Conservation (phyloP, 1,140 invertebrate genomes). For the Apis cerana region DNA sequence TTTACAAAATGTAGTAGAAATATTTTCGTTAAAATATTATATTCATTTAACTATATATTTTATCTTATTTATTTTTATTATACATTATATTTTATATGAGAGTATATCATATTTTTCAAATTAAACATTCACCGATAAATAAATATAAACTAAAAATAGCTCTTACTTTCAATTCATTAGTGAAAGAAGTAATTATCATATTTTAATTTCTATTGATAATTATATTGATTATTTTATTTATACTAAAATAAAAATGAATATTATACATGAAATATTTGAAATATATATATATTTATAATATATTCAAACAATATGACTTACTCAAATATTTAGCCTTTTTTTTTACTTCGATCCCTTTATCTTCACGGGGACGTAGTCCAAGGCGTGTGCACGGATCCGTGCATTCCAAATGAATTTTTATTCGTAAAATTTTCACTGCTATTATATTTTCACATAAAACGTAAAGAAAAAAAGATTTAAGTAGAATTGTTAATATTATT, state of each 20-base stretch:
- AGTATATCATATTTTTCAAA: background rate
- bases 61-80: too few relatives aligned
- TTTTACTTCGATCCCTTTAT: background rate
- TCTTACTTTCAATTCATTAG: background rate
- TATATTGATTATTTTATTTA: background rate
- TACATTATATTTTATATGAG: too few relatives aligned
- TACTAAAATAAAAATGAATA: background rate
- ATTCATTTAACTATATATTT: background rate
- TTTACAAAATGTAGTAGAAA: background rate
- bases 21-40: background rate
- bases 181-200: background rate
- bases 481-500: background rate
- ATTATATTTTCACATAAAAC: background rate
- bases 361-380: constrained; percentile 18
- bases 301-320: background rate
- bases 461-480: background rate
- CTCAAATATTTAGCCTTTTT: constrained; percentile 19
- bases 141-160: background rate
- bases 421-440: constrained; percentile 14
- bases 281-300: too few relatives aligned
- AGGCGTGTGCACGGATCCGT: background rate
- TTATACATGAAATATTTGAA: background rate
- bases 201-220: background rate
- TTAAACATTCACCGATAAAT: background rate
- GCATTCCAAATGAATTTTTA: constrained; percentile 22